Conservation (phyloP, 1,140 invertebrate genomes). For the Papilio dardanus region DNA sequence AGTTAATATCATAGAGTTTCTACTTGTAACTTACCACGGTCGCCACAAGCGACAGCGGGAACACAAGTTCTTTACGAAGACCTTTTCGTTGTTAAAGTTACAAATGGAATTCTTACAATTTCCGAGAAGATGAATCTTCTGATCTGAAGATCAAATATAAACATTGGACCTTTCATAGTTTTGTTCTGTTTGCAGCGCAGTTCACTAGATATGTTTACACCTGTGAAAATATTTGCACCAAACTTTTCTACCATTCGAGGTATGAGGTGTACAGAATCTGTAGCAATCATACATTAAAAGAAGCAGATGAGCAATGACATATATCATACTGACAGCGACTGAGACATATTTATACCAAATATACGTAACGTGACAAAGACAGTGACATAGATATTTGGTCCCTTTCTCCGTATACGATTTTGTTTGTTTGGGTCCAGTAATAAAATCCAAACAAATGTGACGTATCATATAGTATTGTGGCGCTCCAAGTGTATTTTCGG, state of each 20-base stretch:
- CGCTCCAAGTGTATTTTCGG: no score
- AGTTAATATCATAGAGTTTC: background rate
- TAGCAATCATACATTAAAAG: no score
- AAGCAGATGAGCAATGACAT: no score
- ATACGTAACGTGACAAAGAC: no score
- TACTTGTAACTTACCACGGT: background rate
- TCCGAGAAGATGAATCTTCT: no score
- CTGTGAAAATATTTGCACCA: constrained; percentile 9
- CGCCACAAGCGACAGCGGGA: constrained; percentile 25
- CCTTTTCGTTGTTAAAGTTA: background rate
- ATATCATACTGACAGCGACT: no score
- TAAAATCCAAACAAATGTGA: no score
- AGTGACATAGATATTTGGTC: no score
- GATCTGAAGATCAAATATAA: constrained; percentile 3
- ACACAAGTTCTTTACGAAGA: background rate
- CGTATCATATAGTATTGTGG: no score
- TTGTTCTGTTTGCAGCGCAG: background rate
- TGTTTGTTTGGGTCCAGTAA: no score
- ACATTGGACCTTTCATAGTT: constrained; percentile 2
- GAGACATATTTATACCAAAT: no score
- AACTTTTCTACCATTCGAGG: constrained; percentile 1
- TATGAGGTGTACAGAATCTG: background rate
- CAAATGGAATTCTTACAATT: constrained; percentile 6
- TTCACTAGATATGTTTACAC: background rate
- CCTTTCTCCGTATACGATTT: no score